A percentile compares a stretch with the other conserved stretches of the same genome.
Conservation (phyloP, 2,113 vertebrate species). For the Bagarius yarrelli region DNA sequence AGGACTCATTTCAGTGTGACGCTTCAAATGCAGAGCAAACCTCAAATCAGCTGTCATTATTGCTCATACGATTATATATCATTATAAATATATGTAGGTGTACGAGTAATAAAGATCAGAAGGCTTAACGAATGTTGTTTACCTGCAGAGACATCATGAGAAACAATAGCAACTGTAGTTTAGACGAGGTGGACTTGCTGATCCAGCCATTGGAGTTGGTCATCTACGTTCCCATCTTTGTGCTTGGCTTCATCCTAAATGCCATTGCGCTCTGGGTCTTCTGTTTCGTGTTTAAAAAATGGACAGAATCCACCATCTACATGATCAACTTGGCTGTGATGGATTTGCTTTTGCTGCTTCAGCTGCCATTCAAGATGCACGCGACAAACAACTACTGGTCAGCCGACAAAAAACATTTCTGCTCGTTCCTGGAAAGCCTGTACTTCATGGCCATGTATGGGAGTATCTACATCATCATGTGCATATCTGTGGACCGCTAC, state of each 20-base stretch:
- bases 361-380: conserved; percentile 78
- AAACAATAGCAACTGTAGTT: conserved; percentile 55
- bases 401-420: conserved; percentile 52
- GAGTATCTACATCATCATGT: conserved; percentile 84
- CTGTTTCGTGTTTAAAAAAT: conserved; percentile 71
- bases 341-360: conserved; percentile 81
- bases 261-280: conserved; percentile 73
- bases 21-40: neutral
- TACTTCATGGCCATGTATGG: conserved; percentile 86
- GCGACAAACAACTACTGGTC: conserved; percentile 51
- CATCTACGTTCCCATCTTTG: conserved; percentile 81
- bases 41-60: neutral
- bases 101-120: neutral
- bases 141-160: conserved; percentile 46
- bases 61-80: neutral
- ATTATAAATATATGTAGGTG: neutral
- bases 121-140: neutral
- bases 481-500: conserved; percentile 85
- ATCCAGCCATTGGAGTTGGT: conserved; percentile 64
- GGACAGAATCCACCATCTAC: conserved; percentile 80
- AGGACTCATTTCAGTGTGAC: too few species aligned
- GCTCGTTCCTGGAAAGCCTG: conserved; percentile 74
- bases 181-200: conserved; percentile 52
- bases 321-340: conserved; percentile 84
- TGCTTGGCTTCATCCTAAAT: conserved; percentile 78